phyloP scores from a whole-genome alignment of 2,888 invertebrate species.

The Cosmopolites sordidus region DNA sequence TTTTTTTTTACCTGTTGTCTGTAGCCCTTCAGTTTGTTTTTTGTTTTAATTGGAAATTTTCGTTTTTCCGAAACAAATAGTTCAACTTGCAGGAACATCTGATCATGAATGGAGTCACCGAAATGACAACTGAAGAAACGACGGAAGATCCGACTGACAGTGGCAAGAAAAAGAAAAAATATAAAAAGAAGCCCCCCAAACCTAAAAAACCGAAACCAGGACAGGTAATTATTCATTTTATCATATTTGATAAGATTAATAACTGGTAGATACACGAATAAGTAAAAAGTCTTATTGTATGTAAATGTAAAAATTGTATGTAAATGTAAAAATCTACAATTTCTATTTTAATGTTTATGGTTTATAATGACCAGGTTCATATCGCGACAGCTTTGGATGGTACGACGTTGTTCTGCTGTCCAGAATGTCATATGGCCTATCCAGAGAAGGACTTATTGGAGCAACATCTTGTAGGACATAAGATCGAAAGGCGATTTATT shows the following conservation, averaged over 20 bases:
- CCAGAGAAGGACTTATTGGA: constrained; percentile 76
- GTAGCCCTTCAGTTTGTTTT: constrained; percentile 3
- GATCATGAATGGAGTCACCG: constrained; percentile 44
- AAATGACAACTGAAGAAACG: constrained; percentile 44
- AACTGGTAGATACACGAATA: too few species aligned
- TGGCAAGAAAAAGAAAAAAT: constrained; percentile 70
- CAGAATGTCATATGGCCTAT: constrained; percentile 78
- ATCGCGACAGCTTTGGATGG: constrained; percentile 73
- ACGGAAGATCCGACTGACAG: constrained; percentile 42
- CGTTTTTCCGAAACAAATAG: constrained; percentile 19
- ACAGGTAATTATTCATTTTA: constrained; percentile 44
- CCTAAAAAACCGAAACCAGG: constrained; percentile 76
- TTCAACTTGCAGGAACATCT: constrained; percentile 34
- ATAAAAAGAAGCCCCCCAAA: constrained; percentile 75
- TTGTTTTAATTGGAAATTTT: constrained; percentile 15
- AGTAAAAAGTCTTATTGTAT: neutral
- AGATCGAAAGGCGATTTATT: constrained; percentile 74
- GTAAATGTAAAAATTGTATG: too few species aligned
- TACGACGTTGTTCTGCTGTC: constrained; percentile 71
- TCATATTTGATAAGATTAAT: too few species aligned
- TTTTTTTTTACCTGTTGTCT: constrained; percentile 1
- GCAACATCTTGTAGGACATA: constrained; percentile 70
- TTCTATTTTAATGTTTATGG: neutral
- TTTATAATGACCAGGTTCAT: constrained; percentile 60
- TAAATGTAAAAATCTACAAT: too few species aligned